Conservation (phyloP, 2,113 vertebrate genomes). For the Rhinoderma darwinii region DNA sequence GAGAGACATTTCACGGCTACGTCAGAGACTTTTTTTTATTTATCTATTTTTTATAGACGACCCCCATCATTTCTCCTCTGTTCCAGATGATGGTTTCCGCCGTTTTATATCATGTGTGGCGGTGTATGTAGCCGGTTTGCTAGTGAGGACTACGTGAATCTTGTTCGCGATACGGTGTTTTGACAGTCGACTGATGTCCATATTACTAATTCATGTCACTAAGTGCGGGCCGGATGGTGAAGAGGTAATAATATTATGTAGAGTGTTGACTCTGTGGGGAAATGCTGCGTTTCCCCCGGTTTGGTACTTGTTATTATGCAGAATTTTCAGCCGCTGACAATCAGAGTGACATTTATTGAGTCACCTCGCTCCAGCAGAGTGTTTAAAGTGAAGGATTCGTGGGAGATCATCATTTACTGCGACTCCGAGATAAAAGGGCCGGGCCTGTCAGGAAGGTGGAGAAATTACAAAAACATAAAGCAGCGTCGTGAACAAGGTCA, state of each 20-base stretch:
- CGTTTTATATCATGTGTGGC: neutral
- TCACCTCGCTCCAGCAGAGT: neutral
- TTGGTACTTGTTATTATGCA: slow-evolving; percentile 3
- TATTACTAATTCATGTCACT: slow-evolving; percentile 30
- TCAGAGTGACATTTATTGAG: slow-evolving; percentile 13
- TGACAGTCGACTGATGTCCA: slow-evolving; percentile 26
- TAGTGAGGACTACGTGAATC: neutral
- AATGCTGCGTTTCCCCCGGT: neutral
- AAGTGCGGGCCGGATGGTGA: neutral
- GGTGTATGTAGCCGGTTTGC: neutral
- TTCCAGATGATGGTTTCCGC: neutral
- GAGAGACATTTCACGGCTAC: too few species aligned
- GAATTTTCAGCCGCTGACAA: neutral
- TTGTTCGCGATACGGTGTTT: neutral
- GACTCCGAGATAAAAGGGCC: neutral
- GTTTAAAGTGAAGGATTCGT: neutral
- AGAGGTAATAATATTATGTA: neutral
- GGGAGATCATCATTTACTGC: neutral
- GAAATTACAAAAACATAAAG: neutral
- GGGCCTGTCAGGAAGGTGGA: neutral
- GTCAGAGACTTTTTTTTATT: neutral
- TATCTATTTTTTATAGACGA: neutral
- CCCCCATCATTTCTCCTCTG: neutral
- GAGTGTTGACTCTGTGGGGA: slow-evolving; percentile 6
- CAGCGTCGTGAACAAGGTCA: neutral